A percentile compares a stretch with the other conserved stretches of the same genome.
Evolutionary conservation across 2,888 invertebrate species (phyloP).

Genomic region (Zele albiditarsus): DNA sequence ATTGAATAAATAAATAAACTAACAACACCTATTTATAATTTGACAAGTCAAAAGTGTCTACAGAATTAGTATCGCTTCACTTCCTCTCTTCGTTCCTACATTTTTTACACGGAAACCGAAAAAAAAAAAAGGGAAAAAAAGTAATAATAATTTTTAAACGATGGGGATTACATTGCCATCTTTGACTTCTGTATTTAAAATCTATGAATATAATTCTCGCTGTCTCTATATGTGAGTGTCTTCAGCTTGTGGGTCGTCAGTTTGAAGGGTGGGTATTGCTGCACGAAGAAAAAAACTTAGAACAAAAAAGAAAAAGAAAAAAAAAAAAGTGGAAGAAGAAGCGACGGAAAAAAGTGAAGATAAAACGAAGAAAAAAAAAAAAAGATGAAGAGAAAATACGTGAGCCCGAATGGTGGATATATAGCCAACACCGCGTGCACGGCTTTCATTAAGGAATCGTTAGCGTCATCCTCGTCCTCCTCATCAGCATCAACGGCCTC

Average conservation of each 20-base stretch:
- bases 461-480: conserved; percentile 61
- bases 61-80: background rate
- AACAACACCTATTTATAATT: too few species aligned
- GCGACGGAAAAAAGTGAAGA: conserved; percentile 5
- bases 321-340: conserved; percentile 2
- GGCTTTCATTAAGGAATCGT: conserved; percentile 69
- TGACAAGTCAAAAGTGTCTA: too few species aligned
- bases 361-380: conserved; percentile 30
- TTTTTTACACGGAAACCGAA: background rate
- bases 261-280: background rate
- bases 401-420: conserved; percentile 46
- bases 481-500: conserved; percentile 58
- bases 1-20: too few species aligned
- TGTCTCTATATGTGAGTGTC: too few species aligned
- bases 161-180: background rate
- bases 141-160: background rate
- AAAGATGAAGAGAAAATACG: conserved; percentile 36
- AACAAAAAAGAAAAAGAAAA: background rate
- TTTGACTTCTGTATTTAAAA: conserved; percentile 10
- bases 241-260: background rate
- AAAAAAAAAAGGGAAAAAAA: background rate
- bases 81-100: background rate
- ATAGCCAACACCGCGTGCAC: conserved; percentile 44
- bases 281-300: background rate
- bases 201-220: background rate